phyloP scores from a whole-genome alignment of 2,113 vertebrate genomes.

The Brachyhypopomus occidentalis region DNA sequence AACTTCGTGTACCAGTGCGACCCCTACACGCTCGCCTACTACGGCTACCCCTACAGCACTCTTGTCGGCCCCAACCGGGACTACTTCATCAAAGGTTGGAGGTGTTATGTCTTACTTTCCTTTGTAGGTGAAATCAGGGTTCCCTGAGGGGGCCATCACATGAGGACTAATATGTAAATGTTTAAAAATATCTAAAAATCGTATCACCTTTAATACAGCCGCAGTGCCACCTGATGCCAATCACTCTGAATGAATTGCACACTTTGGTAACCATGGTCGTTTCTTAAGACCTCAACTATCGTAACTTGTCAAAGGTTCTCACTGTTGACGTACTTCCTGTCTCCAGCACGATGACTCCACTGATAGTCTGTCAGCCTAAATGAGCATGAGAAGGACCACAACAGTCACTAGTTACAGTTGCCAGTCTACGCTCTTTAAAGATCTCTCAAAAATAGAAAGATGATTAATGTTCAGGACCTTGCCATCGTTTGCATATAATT shows the following conservation, averaged over 20 bases:
- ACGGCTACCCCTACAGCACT: slow-evolving; percentile 94
- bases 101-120: not conserved
- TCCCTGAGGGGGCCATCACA: not conserved
- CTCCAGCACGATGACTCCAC: slow-evolving; percentile 1
- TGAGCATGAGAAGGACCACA: not conserved
- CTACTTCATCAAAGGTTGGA: slow-evolving; percentile 98
- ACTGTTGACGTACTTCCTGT: slow-evolving; percentile 24
- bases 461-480: not conserved
- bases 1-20: slow-evolving; percentile 95
- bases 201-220: slow-evolving; percentile 27
- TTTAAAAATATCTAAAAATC: slow-evolving; percentile 42
- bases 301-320: slow-evolving; percentile 8
- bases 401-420: not conserved
- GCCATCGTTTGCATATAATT: not conserved
- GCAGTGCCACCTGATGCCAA: slow-evolving; percentile 37
- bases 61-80: slow-evolving; percentile 97
- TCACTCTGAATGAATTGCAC: not conserved
- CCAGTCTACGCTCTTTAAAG: not conserved
- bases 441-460: not conserved
- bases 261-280: slow-evolving; percentile 15
- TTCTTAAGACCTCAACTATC: not conserved
- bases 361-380: not conserved
- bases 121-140: not conserved
- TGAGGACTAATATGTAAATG: not conserved
- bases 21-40: slow-evolving; percentile 93